Conservation (phyloP, 2,888 invertebrate genomes). For the Coecobrya sp. region DNA sequence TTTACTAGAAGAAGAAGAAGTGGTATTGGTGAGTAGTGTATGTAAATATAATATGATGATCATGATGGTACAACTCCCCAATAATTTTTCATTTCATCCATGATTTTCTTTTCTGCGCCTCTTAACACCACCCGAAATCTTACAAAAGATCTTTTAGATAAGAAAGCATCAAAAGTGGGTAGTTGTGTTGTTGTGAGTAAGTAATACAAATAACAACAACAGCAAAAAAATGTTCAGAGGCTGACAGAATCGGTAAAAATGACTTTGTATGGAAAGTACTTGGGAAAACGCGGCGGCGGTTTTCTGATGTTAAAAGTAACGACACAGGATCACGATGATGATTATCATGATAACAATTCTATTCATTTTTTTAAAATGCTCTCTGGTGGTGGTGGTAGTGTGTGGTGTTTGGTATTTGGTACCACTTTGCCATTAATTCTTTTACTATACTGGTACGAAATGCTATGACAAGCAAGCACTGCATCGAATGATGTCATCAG, state of each 20-base stretch:
- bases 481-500: conserved; percentile 75
- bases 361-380: conserved; percentile 47
- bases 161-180: conserved; percentile 51
- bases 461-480: conserved; percentile 7
- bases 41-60: conserved; percentile 66
- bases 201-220: conserved; percentile 23
- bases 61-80: conserved; percentile 24
- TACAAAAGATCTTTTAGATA: conserved; percentile 65
- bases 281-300: conserved; percentile 17
- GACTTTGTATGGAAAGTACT: conserved; percentile 33
- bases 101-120: conserved; percentile 35
- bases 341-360: conserved; percentile 60
- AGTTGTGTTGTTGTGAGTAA: conserved; percentile 35
- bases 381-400: background rate
- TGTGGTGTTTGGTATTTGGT: background rate
- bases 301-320: conserved; percentile 58
- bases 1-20: conserved; percentile 19
- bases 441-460: background rate
- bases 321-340: conserved; percentile 61
- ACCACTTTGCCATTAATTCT: conserved; percentile 13
- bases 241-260: conserved; percentile 31
- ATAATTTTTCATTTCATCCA: conserved; percentile 66
- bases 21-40: background rate
- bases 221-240: background rate
- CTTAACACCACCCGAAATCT: conserved; percentile 50